Evolutionary conservation across 2,113 vertebrate species (phyloP), one percentile per base, ranked within the genome.

Genomic region (Rhegmatorhina hoffmannsi): DNA sequence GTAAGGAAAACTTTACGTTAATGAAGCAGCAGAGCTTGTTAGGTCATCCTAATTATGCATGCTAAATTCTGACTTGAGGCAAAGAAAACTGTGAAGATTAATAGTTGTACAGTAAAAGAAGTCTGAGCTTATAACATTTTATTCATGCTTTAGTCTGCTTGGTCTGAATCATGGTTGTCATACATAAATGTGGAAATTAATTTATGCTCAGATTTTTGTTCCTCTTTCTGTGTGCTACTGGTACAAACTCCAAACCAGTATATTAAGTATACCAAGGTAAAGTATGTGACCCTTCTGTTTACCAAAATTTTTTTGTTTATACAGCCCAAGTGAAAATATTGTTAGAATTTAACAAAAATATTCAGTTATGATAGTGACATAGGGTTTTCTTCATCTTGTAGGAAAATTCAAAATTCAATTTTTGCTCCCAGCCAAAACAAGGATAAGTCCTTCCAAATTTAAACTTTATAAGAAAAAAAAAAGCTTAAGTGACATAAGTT

Each of bases 31-130:
- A 91, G 86, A 96, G 91, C 97, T 97, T 99, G 98, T 98, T 98
- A 98, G 98, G 97, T 98, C 98, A 98, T 96, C 96, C 97, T 97
- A 97, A 97, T 99, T 98, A 98, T 97, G 97, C 97, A 98, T 97
- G 97, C 97, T 98, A 98, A 98, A 90, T 97, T 98, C 79, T 97
- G 96, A 97, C 97, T 98, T 97, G 72, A 94, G 98, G 96, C 95
- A 98, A 90, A 94, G 67, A 80, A 88, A 93, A 94, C 97, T 94
- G 93, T 84, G 82, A 97, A 97, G 84, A 98, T 97, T 98, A 98
- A 98, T 96, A 96, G 91, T 68, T 92, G 95, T 94, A 96, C 76
- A 94, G 66, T 76, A 91, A 95, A 97, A 94, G 87, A 97, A 95
- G 95, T 96, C 84, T 67, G 94, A 97, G 97, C 66, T 78, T 74